These are phyloP conservation scores for Rhipidura dahli DNA, from an alignment of 2,113 vertebrate genomes.

Conservation along the genomic window DNA sequence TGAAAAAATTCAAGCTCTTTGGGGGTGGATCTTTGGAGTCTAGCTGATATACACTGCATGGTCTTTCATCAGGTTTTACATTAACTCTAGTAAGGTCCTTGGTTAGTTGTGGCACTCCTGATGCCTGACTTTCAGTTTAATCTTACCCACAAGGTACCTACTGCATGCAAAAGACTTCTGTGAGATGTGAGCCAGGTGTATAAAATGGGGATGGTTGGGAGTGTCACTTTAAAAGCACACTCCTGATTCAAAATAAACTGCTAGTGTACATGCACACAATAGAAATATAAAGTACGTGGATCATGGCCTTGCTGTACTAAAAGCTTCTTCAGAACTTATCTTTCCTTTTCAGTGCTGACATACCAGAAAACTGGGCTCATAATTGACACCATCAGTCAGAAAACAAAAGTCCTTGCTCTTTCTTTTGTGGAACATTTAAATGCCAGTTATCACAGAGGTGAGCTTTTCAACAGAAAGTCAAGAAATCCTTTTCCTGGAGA, in stretches of 20 bases:
- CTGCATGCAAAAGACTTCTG: not conserved
- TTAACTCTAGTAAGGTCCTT: not conserved
- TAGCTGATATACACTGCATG: no score
- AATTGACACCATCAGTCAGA: not conserved
- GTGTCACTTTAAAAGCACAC: accelerated
- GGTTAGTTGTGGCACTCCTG: not conserved
- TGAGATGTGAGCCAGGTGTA: not conserved
- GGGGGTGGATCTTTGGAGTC: not conserved
- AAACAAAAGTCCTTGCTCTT: not conserved
- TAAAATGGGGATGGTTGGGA: not conserved
- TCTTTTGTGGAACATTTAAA: not conserved
- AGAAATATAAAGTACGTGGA: not conserved
- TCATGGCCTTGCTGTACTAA: not conserved
- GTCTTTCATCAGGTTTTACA: not conserved
- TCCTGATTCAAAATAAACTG: not conserved
- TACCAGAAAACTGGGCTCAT: not conserved
- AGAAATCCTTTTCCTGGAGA: not conserved
- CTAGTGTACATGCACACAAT: not conserved
- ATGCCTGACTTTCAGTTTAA: not conserved
- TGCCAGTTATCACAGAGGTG: not conserved
- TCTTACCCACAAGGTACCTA: not conserved
- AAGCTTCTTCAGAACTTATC: not conserved
- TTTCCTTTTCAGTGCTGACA: not conserved
- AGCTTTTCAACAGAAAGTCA: not conserved
- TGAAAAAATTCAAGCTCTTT: not conserved